These are phyloP conservation scores for Venustoraphidia nigricollis DNA, from an alignment of 2,888 invertebrate genomes.

Conservation along the genomic window DNA sequence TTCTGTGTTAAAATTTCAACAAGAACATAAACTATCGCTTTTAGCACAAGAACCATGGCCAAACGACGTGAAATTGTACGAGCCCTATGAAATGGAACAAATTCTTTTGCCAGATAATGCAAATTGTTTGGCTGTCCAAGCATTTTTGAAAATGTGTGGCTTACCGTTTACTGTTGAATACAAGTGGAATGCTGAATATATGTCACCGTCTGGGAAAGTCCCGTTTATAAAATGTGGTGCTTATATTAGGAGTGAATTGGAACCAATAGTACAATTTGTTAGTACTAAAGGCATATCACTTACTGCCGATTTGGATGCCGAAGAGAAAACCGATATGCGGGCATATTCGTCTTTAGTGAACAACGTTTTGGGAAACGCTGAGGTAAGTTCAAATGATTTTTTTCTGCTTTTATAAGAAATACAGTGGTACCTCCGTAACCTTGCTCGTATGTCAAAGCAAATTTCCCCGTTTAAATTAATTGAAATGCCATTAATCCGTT, in stretches of 20 bases:
- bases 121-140: constrained; percentile 82
- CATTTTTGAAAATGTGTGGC: constrained; percentile 85
- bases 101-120: constrained; percentile 88
- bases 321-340: constrained; percentile 78
- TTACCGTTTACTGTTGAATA: constrained; percentile 69
- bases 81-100: constrained; percentile 87
- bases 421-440: too few species aligned
- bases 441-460: too few species aligned
- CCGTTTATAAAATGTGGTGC: constrained; percentile 87
- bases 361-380: constrained; percentile 79
- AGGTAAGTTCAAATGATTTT: constrained; percentile 34
- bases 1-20: constrained; percentile 16
- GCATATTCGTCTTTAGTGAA: constrained; percentile 87
- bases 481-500: too few species aligned
- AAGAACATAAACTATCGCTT: constrained; percentile 17
- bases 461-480: too few species aligned
- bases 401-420: background rate
- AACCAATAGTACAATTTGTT: constrained; percentile 80
- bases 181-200: constrained; percentile 84
- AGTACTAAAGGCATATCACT: constrained; percentile 69
- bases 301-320: constrained; percentile 50
- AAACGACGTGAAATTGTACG: constrained; percentile 68
- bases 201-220: constrained; percentile 88
- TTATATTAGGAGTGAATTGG: constrained; percentile 78
- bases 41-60: constrained; percentile 84